phyloP scores from a whole-genome alignment of 2,113 vertebrate species.

The Choloepus hoffmanni region DNA sequence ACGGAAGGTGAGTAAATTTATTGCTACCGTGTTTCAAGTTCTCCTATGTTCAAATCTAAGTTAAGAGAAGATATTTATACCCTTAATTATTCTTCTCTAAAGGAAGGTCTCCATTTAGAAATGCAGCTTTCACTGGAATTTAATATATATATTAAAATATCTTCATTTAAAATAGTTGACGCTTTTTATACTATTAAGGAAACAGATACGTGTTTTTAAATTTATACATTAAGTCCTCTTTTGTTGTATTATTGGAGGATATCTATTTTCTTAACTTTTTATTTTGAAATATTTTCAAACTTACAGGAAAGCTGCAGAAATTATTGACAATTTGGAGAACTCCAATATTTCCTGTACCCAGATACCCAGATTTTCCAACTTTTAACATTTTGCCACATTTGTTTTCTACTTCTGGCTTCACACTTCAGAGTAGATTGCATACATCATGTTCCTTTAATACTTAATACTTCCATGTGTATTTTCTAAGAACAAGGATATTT shows the following conservation, averaged over 20 bases:
- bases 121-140: constrained; percentile 42
- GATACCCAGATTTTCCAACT: too few species aligned
- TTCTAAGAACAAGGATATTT: too few species aligned
- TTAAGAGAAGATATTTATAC: constrained; percentile 34
- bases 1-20: constrained; percentile 93
- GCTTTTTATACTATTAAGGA: constrained; percentile 48
- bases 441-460: too few species aligned
- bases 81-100: constrained; percentile 9
- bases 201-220: constrained; percentile 36
- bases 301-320: too few species aligned
- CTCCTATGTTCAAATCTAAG: neutral
- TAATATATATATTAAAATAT: neutral
- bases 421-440: too few species aligned
- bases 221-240: neutral
- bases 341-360: too few species aligned
- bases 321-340: too few species aligned
- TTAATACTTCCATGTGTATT: too few species aligned
- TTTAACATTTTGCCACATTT: too few species aligned
- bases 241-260: constrained; percentile 41
- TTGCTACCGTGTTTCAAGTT: neutral
- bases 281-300: too few species aligned
- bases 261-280: too few species aligned
- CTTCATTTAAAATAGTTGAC: constrained; percentile 41
- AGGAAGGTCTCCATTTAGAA: constrained; percentile 35
- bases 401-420: too few species aligned